A percentile compares a stretch with the other conserved stretches of the same genome.
Conservation (phyloP, 2,797 vertebrate species). For the Fratercula arctica region DNA sequence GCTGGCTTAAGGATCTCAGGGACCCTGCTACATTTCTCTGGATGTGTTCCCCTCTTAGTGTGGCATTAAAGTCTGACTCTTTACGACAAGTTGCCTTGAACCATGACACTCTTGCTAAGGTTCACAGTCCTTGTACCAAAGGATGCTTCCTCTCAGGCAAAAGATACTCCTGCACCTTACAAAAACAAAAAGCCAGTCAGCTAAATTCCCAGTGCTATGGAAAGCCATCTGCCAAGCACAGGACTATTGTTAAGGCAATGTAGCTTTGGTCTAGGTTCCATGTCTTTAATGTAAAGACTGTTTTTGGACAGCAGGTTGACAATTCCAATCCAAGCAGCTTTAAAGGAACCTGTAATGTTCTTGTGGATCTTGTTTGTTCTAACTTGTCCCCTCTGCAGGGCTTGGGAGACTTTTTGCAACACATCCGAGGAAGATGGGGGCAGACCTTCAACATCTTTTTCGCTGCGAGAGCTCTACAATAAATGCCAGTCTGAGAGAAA, state of each 20-base stretch:
- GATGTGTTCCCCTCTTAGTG: not conserved
- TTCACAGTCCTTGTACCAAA: not conserved
- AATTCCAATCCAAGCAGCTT: not conserved
- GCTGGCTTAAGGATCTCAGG: not conserved
- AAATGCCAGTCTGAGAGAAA: constrained; percentile 53
- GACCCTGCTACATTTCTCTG: not conserved
- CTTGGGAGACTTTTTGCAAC: constrained; percentile 67
- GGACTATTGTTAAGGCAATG: not conserved
- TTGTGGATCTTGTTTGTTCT: not conserved
- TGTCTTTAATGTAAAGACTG: not conserved
- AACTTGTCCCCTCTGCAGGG: constrained; percentile 53
- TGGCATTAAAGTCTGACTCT: not conserved
- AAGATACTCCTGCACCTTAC: not conserved
- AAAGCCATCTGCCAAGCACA: not conserved
- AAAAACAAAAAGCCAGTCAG: not conserved
- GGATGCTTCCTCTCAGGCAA: not conserved
- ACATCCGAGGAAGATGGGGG: not conserved
- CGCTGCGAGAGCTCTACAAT: constrained; percentile 27
- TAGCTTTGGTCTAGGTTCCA: not conserved
- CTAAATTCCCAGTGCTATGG: not conserved
- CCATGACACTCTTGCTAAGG: not conserved
- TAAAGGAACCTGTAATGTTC: not conserved
- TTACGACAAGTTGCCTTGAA: not conserved
- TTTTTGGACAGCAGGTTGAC: not conserved
- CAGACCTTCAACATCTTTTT: constrained; percentile 7